phyloP scores from a whole-genome alignment of 35 echinoderm and acorn worm species.

The Antedon bifida region DNA sequence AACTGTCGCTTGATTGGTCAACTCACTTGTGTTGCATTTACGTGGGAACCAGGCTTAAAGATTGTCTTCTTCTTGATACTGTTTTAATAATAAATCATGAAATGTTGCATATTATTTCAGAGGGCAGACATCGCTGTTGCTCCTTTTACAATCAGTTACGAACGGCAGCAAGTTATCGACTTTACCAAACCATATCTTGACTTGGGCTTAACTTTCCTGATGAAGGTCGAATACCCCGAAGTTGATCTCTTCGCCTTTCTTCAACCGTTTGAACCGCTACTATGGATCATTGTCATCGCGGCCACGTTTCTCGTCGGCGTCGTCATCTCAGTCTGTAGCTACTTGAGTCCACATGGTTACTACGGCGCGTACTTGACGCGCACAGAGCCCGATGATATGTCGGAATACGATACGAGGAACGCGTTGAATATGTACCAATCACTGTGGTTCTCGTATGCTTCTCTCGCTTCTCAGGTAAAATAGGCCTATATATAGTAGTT shows the following conservation, averaged over 20 bases:
- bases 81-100: no score
- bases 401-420: neutral
- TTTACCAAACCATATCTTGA: conserved; percentile 15
- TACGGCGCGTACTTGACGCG: conserved; percentile 11
- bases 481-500: neutral
- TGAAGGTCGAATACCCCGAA: conserved; percentile 1
- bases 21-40: no score
- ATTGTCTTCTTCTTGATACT: no score
- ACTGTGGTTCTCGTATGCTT: conserved; percentile 11
- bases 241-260: conserved; percentile 3
- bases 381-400: neutral
- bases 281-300: neutral
- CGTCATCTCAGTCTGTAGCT: neutral
- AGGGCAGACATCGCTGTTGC: conserved; percentile 1
- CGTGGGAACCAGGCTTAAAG: no score
- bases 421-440: conserved; percentile 4
- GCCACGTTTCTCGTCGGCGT: neutral
- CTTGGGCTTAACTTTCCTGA: neutral
- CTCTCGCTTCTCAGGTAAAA: neutral
- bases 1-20: no score
- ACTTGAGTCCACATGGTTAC: conserved; percentile 5
- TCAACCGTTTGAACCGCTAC: neutral
- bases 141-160: conserved; percentile 10
- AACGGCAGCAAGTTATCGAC: conserved; percentile 2
- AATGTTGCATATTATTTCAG: neutral